These are phyloP conservation scores for Callopanchax toddi DNA, from an alignment of 2,113 vertebrate species.

Conservation along the genomic window DNA sequence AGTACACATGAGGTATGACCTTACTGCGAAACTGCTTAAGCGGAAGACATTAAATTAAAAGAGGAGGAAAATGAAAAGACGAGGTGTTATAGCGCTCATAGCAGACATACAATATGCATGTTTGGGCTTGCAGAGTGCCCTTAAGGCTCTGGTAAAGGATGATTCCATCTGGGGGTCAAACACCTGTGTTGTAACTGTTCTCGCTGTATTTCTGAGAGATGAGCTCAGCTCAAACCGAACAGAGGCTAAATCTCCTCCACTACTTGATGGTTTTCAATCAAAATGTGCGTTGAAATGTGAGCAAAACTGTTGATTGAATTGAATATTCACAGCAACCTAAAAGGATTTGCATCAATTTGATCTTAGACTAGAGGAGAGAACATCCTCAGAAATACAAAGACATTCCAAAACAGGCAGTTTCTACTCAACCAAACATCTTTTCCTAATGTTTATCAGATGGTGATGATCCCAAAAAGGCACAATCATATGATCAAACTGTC, in stretches of 20 bases:
- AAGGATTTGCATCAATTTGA: constrained; percentile 11
- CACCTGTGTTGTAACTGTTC: constrained; percentile 39
- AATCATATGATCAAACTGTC: constrained; percentile 42
- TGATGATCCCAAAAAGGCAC: constrained; percentile 44
- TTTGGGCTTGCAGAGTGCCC: constrained; percentile 18
- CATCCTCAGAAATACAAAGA: constrained; percentile 51
- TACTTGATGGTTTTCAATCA: no score
- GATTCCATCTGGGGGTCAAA: constrained; percentile 35
- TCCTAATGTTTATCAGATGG: constrained; percentile 17
- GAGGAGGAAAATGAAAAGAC: constrained; percentile 12
- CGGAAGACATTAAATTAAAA: constrained; percentile 27
- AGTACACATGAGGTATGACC: constrained; percentile 54
- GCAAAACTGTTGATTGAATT: constrained; percentile 10
- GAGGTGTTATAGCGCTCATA: constrained; percentile 32
- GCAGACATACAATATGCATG: constrained; percentile 35
- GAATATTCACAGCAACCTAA: constrained; percentile 3
- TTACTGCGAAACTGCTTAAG: constrained; percentile 27
- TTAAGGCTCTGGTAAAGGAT: constrained; percentile 4
- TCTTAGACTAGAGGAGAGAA: constrained; percentile 32
- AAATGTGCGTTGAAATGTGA: constrained; percentile 2
- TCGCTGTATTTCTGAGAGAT: constrained; percentile 36
- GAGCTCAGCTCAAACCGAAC: constrained; percentile 1
- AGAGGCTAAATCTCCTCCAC: no score
- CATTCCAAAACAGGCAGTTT: constrained; percentile 46
- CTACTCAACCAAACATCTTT: constrained; percentile 32